Evolutionary conservation across 2,113 vertebrate species (phyloP).

Genomic region (Canis aureus): DNA sequence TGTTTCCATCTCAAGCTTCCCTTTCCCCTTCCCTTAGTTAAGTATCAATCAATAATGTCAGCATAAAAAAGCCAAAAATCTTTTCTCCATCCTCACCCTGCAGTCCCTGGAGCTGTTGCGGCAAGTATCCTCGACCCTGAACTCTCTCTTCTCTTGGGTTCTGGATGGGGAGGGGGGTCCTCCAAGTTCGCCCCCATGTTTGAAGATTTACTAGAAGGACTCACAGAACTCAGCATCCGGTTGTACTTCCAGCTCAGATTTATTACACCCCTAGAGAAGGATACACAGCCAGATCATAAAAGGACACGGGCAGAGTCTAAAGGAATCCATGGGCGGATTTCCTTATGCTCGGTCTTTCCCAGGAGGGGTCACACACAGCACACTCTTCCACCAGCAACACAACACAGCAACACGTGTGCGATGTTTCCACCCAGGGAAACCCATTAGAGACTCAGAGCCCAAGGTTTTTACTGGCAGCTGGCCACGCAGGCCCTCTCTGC

Average conservation of each 20-base stretch:
- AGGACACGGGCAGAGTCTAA: too few relatives aligned
- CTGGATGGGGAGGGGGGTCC: neutral
- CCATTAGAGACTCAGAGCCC: neutral
- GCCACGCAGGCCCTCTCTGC: neutral
- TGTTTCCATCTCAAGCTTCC: neutral
- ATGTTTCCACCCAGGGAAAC: neutral
- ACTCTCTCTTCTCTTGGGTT: neutral
- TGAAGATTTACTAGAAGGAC: neutral
- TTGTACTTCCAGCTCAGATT: neutral
- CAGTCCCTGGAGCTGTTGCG: neutral
- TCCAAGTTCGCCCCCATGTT: neutral
- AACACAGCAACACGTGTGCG: accelerated
- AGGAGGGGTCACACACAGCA: neutral
- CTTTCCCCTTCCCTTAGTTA: neutral
- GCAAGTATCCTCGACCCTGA: neutral
- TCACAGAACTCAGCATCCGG: neutral
- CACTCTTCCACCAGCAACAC: neutral
- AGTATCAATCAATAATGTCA: neutral
- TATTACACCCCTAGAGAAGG: neutral
- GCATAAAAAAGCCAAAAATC: neutral
- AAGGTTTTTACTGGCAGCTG: neutral
- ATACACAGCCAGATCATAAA: neutral
- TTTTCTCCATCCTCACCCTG: neutral
- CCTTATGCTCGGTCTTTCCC: neutral
- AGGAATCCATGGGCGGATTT: neutral